phyloP scores from a whole-genome alignment of 2,797 vertebrate genomes.

The Spatula versicolor region DNA sequence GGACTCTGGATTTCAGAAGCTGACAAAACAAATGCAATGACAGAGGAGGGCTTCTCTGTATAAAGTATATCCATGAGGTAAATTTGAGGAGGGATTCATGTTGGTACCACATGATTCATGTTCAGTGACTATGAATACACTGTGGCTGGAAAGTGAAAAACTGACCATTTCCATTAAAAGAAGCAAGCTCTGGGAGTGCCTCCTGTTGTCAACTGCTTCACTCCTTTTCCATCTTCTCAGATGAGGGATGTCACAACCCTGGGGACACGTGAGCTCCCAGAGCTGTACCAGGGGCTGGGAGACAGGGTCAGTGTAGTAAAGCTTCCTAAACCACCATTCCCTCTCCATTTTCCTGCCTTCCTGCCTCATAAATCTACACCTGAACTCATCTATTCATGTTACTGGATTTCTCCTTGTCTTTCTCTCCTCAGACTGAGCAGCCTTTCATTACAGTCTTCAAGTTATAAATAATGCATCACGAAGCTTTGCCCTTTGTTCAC shows the following conservation, averaged over 20 bases:
- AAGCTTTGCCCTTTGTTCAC: background rate
- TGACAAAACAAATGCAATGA: background rate
- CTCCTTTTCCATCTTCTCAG: background rate
- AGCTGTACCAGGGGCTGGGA: background rate
- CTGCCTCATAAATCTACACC: background rate
- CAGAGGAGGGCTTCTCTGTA: background rate
- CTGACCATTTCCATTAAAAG: background rate
- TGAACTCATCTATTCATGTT: background rate
- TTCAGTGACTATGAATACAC: background rate
- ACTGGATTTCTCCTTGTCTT: background rate
- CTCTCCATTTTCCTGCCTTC: background rate
- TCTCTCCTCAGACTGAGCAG: background rate
- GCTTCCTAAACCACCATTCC: background rate
- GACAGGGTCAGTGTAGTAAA: background rate
- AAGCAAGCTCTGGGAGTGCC: background rate
- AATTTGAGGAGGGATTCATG: background rate
- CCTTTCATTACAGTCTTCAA: background rate
- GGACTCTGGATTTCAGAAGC: background rate
- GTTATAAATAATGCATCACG: conserved; percentile 26
- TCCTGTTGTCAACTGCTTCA: background rate
- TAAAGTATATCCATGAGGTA: background rate
- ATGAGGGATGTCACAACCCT: background rate
- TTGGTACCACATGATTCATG: background rate
- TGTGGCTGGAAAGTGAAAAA: background rate
- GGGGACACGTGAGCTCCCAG: background rate